A percentile compares a stretch with the other conserved stretches of the same genome.
These are phyloP conservation scores for Tubulanus polymorphus DNA, from an alignment of 2,888 invertebrate species.

Conservation along the genomic window DNA sequence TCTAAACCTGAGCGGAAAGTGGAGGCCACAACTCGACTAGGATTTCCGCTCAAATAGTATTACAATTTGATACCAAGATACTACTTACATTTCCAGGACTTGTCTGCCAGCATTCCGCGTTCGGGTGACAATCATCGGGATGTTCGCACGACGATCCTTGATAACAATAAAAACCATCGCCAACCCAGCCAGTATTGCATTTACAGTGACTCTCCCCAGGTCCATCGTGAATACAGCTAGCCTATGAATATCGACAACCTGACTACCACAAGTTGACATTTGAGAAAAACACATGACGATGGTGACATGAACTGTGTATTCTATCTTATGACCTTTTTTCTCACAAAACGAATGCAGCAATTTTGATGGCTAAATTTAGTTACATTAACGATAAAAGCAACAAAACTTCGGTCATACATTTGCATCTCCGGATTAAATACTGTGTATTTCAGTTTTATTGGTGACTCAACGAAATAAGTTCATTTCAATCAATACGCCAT, in stretches of 20 bases:
- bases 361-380: too few species aligned
- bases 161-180: slow-evolving; percentile 40
- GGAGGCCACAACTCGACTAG: not conserved
- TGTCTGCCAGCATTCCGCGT: slow-evolving; percentile 29
- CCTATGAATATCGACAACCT: slow-evolving; percentile 24
- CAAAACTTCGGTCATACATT: too few species aligned
- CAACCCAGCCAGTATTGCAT: slow-evolving; percentile 39
- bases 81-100: slow-evolving; percentile 22
- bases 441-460: too few species aligned
- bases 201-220: slow-evolving; percentile 34
- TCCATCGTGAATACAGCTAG: slow-evolving; percentile 32
- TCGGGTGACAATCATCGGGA: slow-evolving; percentile 30
- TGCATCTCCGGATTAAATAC: too few species aligned
- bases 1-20: too few species aligned
- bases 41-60: not conserved
- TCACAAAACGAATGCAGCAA: too few species aligned
- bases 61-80: not conserved
- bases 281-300: not conserved
- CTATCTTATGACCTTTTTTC: too few species aligned
- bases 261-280: not conserved
- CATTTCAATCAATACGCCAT: too few species aligned
- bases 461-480: too few species aligned
- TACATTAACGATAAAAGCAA: too few species aligned
- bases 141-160: slow-evolving; percentile 27
- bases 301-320: not conserved